A percentile compares a stretch with the other conserved stretches of the same genome.
Evolutionary conservation across 2,888 invertebrate species (phyloP).

Genomic region (Litoditis marina): DNA sequence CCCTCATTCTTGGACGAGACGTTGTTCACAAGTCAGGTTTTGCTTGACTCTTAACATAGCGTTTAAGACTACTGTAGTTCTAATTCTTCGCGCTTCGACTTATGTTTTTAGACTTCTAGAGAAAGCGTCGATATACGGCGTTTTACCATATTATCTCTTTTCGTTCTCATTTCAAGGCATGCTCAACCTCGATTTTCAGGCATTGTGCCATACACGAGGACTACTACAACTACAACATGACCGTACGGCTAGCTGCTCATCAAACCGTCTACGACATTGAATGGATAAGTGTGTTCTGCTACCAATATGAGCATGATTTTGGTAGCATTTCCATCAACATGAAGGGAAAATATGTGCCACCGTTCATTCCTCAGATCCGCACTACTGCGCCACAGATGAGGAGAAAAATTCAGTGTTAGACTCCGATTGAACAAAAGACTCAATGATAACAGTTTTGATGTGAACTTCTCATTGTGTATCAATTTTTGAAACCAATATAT

Average conservation of each 20-base stretch:
- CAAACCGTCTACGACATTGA: conserved; percentile 54
- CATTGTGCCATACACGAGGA: conserved; percentile 53
- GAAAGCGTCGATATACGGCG: background rate
- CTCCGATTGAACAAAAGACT: too few species aligned
- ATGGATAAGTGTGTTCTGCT: conserved; percentile 50
- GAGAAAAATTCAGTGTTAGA: conserved; percentile 1
- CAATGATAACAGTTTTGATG: too few species aligned
- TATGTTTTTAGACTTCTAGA: too few species aligned
- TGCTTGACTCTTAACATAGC: too few species aligned
- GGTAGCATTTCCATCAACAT: conserved; percentile 48
- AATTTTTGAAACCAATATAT: too few species aligned
- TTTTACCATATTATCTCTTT: background rate
- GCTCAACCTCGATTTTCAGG: conserved; percentile 25
- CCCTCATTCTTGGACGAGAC: conserved; percentile 47
- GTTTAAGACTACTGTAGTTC: too few species aligned
- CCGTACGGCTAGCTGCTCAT: conserved; percentile 37
- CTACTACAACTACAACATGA: conserved; percentile 40
- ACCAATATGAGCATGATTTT: conserved; percentile 48
- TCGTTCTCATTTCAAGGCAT: background rate
- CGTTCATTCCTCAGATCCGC: conserved; percentile 45
- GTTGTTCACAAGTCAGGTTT: conserved; percentile 26
- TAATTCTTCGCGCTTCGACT: too few species aligned
- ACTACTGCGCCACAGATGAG: conserved; percentile 9
- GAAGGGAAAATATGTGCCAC: conserved; percentile 45
- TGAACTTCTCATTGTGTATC: too few species aligned